Evolutionary conservation across 2,888 invertebrate genomes (phyloP).

Genomic region (Allacma fusca): DNA sequence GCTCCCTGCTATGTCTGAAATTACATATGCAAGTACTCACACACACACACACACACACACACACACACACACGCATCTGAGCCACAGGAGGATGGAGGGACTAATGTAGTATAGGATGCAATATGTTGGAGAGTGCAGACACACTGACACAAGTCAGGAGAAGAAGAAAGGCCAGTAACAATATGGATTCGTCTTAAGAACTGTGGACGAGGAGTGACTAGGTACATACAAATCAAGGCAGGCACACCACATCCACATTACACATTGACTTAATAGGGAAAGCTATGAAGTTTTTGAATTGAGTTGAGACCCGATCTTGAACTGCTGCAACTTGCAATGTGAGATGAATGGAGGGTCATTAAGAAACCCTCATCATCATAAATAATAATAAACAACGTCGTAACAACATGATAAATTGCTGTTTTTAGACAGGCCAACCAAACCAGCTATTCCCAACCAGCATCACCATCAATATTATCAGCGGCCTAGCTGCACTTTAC

Average conservation of each 20-base stretch:
- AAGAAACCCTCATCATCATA: slow-evolving; percentile 44
- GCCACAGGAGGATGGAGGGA: too few species aligned
- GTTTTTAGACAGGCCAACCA: slow-evolving; percentile 43
- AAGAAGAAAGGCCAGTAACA: slow-evolving; percentile 10
- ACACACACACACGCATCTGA: too few species aligned
- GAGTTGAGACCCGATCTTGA: slow-evolving; percentile 42
- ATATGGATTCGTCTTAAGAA: neutral
- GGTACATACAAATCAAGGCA: neutral
- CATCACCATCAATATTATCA: slow-evolving; percentile 33
- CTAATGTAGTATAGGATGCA: neutral
- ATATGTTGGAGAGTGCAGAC: neutral
- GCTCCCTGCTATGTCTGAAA: neutral
- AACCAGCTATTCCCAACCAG: slow-evolving; percentile 41
- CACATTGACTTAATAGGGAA: slow-evolving; percentile 7
- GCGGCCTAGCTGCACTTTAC: slow-evolving; percentile 29
- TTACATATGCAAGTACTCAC: neutral
- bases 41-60: neutral
- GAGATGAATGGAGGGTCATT: slow-evolving; percentile 45
- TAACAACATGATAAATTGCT: slow-evolving; percentile 49
- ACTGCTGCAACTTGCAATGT: slow-evolving; percentile 43
- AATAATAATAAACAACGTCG: slow-evolving; percentile 48
- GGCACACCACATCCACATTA: neutral
- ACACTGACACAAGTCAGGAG: neutral
- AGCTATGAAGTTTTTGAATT: slow-evolving; percentile 32
- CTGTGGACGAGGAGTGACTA: slow-evolving; percentile 2